Evolutionary conservation across 2,888 invertebrate species (phyloP).

Genomic region (Callosobruchus maculatus): DNA sequence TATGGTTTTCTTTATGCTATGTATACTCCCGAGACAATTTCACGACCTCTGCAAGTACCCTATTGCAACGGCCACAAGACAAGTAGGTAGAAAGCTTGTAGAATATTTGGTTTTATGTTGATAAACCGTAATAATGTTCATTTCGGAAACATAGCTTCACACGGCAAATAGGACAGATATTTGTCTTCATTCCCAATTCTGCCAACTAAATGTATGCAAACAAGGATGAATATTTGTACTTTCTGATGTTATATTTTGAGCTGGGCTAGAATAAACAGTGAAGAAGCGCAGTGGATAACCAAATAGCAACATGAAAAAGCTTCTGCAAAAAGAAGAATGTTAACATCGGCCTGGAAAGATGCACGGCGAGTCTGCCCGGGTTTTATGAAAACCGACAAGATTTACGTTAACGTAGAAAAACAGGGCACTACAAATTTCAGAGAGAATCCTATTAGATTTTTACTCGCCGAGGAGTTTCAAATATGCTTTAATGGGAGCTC

Average conservation of each 20-base stretch:
- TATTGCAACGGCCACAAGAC: too few relatives aligned
- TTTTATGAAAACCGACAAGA: neutral
- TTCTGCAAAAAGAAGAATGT: neutral
- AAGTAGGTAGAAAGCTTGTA: too few relatives aligned
- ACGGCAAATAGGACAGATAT: too few relatives aligned
- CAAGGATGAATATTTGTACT: neutral
- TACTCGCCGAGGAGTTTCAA: neutral
- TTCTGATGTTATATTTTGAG: neutral
- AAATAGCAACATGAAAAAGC: neutral
- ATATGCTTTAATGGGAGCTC: neutral
- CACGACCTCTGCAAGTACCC: too few relatives aligned
- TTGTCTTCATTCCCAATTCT: neutral
- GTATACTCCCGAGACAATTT: too few relatives aligned
- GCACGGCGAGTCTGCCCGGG: neutral
- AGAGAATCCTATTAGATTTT: neutral
- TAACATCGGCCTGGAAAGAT: neutral
- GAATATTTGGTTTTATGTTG: too few relatives aligned
- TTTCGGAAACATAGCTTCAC: too few relatives aligned
- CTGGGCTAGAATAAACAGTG: neutral
- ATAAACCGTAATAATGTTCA: too few relatives aligned
- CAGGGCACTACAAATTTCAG: neutral
- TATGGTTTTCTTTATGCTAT: too few relatives aligned
- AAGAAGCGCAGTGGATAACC: neutral
- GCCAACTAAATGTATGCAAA: neutral
- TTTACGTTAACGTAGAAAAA: neutral